Base-by-base conservation (phyloP, 2,797 vertebrate species). In the Phalanger gymnotis region DNA sequence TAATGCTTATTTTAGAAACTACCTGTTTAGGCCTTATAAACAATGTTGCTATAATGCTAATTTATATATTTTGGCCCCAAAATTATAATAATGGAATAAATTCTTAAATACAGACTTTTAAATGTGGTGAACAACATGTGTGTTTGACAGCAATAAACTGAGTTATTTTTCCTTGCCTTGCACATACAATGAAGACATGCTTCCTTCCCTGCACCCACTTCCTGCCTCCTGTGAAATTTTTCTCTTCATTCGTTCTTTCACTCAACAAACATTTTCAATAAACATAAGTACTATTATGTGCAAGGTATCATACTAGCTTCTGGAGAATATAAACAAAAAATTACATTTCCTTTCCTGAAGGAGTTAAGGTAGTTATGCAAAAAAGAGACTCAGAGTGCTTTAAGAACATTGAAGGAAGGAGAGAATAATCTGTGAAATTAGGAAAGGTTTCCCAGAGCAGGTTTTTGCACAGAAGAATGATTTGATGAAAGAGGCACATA, bases 81-180 rank as follows among this genome's bases (percentile, higher is more conserved):
- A 92, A 30, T 92, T 31, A 93, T 58, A 96, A 52, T 34, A 90
- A 58, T 66, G 93, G 4, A 19, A 56, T 93, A 34, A 30, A 56
- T 53, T 66, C 94, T 81, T 57, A 93, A 94, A 61, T 91, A 87
- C 92, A 54, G 12, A 31, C 91, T 96, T 47, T 52, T 27, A 92
- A 92, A 53, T 93, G 28, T 47, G 95, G 93, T 94, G 61, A 73
- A 73, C 5, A 22, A 2, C 16, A 73, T 40, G n/a, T 73, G 34
- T 73, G 51, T 16, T 92, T 92, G 92, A 54, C 97, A 94, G 28
- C 73, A 96, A 57, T 19, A 97, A 87, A 89, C 25, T 91, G 94
- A 91, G 90, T 54, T 92, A 31, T 92, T 95, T 97, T 61, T 19
- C 52, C 22, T 94, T 34, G 94, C 2, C 14, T 34, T 6, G 10